Evolutionary conservation across 2,797 vertebrate species (phyloP).

Genomic region (Rousettus madagascariensis): DNA sequence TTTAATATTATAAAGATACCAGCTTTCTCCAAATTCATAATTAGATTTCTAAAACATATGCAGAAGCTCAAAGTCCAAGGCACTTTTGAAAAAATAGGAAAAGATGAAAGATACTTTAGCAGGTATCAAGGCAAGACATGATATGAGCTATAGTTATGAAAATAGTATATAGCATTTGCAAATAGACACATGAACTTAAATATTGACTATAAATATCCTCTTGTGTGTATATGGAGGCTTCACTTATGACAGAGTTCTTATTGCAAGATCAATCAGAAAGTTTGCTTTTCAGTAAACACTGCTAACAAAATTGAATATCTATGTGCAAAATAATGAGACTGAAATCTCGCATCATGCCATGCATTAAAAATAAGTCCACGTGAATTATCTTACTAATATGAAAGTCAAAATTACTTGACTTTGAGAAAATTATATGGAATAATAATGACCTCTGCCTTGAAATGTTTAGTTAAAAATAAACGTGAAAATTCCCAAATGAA

Average conservation of each 20-base stretch:
- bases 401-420: neutral
- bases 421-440: neutral
- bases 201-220: neutral
- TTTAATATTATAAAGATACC: neutral
- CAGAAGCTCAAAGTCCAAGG: neutral
- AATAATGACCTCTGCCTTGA: neutral
- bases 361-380: neutral
- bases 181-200: neutral
- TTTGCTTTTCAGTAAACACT: neutral
- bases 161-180: neutral
- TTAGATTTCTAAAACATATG: neutral
- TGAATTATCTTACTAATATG: neutral
- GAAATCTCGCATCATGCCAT: neutral
- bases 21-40: neutral
- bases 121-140: neutral
- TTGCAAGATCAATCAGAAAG: neutral
- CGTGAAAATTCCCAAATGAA: neutral
- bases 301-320: neutral
- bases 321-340: neutral
- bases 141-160: neutral
- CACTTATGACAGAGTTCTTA: neutral
- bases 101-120: neutral
- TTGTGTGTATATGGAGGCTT: neutral
- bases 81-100: neutral
- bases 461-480: conserved; percentile 15